Conservation (phyloP, 2,888 invertebrate genomes). For the Nasonovia ribisnigri region DNA sequence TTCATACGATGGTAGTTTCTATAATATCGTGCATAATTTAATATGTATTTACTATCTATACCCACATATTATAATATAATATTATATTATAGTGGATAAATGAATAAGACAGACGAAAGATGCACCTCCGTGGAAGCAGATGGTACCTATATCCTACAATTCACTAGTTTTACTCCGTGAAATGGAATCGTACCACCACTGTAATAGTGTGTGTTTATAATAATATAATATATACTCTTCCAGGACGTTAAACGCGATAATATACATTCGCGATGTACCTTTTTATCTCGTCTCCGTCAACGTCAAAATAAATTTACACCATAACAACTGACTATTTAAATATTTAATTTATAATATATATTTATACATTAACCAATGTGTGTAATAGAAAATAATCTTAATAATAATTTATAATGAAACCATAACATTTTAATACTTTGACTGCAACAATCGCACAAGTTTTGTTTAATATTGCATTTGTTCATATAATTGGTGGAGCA, state of each 20-base stretch:
- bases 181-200: background rate
- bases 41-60: background rate
- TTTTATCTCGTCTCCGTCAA: background rate
- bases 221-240: background rate
- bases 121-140: background rate
- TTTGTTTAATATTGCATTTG: background rate
- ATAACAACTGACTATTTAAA: background rate
- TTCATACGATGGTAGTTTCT: background rate
- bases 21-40: background rate
- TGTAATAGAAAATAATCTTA: background rate
- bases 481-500: background rate
- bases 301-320: background rate
- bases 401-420: background rate
- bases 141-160: background rate
- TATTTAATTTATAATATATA: background rate
- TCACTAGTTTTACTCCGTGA: background rate
- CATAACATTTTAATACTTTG: background rate
- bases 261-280: background rate
- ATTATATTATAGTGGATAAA: background rate
- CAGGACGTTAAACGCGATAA: slow-evolving; percentile 4
- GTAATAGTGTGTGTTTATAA: background rate
- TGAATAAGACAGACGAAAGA: background rate
- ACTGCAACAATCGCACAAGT: background rate
- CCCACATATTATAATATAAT: too few species aligned
- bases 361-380: background rate